These are phyloP conservation scores for Erythrolamprus reginae DNA, from an alignment of 2,113 vertebrate species.

Conservation along the genomic window DNA sequence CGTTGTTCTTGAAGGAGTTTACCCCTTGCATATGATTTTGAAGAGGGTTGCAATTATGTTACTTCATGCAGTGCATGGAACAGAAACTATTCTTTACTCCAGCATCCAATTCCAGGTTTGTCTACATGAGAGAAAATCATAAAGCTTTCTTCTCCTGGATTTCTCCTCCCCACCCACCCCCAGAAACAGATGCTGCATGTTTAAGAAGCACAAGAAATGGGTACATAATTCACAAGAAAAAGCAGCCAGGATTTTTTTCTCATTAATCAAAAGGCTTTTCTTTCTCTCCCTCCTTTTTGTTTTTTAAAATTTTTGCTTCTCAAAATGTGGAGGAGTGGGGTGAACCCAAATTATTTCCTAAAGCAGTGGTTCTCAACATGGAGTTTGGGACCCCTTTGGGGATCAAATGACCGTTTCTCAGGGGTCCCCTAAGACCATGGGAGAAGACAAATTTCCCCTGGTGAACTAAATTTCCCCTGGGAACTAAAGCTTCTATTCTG, in stretches of 20 bases:
- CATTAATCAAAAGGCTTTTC: neutral
- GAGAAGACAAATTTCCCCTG: too few relatives aligned
- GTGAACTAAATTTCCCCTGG: too few relatives aligned
- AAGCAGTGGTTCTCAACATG: too few relatives aligned
- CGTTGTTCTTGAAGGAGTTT: neutral
- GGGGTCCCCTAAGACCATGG: too few relatives aligned
- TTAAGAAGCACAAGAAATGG: neutral
- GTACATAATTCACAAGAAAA: neutral
- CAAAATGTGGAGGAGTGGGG: neutral
- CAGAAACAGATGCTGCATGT: neutral
- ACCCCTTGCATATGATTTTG: neutral
- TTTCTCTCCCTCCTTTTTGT: neutral
- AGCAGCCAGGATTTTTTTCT: neutral
- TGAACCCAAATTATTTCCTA: neutral
- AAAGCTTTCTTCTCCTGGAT: neutral
- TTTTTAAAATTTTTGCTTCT: neutral
- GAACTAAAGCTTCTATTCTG: too few relatives aligned
- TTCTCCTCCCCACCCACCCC: neutral
- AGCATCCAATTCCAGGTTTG: neutral
- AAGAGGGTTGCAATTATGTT: slow-evolving; percentile 9
- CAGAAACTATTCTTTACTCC: slow-evolving; percentile 1
- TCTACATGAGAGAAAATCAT: neutral
- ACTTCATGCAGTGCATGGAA: neutral
- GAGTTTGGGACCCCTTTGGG: too few relatives aligned
- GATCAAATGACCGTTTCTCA: too few relatives aligned